These are phyloP conservation scores for Radopholus similis DNA, from an alignment of 1,140 invertebrate species.

Conservation along the genomic window DNA sequence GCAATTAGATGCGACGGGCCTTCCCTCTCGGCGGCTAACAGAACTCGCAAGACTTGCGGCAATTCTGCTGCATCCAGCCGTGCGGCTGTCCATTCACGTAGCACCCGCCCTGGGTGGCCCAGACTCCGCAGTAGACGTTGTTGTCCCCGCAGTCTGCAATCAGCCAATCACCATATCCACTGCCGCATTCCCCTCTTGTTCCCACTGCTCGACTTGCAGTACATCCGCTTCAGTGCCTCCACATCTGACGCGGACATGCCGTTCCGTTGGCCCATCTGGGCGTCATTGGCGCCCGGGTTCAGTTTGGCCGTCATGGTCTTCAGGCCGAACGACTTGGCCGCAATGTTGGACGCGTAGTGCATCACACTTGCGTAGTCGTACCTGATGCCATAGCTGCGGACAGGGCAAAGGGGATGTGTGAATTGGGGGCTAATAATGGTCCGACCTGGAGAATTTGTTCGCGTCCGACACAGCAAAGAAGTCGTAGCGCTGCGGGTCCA, in stretches of 20 bases:
- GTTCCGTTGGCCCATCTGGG: constrained; percentile 48
- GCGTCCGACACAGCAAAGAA: constrained; percentile 52
- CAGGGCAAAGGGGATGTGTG: not conserved
- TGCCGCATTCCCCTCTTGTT: not conserved
- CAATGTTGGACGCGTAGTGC: constrained; percentile 40
- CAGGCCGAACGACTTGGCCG: constrained; percentile 10
- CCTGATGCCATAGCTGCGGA: constrained; percentile 42
- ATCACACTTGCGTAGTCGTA: constrained; percentile 50
- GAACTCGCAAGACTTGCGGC: constrained; percentile 24
- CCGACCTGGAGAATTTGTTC: constrained; percentile 49
- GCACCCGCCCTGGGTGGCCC: constrained; percentile 40
- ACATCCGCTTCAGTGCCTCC: constrained; percentile 48
- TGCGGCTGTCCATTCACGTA: constrained; percentile 3
- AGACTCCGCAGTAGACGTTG: constrained; percentile 51
- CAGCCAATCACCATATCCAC: not conserved
- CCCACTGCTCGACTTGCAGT: constrained; percentile 34
- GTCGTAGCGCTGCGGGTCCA: constrained; percentile 60
- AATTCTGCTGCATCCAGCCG: constrained; percentile 21
- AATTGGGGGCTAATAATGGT: not conserved
- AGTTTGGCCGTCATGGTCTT: constrained; percentile 49
- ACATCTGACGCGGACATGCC: constrained; percentile 34
- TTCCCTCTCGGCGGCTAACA: not conserved
- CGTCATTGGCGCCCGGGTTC: constrained; percentile 34
- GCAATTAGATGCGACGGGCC: too few relatives aligned
- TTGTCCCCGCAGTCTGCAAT: constrained; percentile 37